Base-by-base conservation (phyloP, 2,113 vertebrate species). In the Eleginops maclovinus region DNA sequence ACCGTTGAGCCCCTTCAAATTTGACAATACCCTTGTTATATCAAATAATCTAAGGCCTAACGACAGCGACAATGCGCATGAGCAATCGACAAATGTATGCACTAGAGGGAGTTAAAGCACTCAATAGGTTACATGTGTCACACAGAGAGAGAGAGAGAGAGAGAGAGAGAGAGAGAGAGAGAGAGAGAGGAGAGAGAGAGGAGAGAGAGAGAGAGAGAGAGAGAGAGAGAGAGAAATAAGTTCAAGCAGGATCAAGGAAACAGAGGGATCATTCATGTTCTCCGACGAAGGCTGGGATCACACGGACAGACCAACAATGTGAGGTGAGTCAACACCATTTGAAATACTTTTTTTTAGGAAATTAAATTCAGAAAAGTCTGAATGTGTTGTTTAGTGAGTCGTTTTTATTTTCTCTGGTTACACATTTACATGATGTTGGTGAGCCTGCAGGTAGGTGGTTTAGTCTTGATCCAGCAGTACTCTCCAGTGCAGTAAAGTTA, bases 271-370 rank as follows among this genome's bases (percentile, higher is more conserved):
- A 21, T 72, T 60, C 22, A 40, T 10, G 61, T 62, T 44, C 47
- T 51, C 22, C 47, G 4, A 61, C 43, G 59, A 49, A 60, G 28
- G 53, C 63, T 64, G 16, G 71, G 43, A 66, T 65, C 66, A 43
- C 43, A 68, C 36, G 2, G 13, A 26, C 36, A 7, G 51, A 68
- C 16, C 54, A 74, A 65, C 66, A 76, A 84, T 60, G 26, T 84
- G 63, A 89, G 90, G 90, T 93, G 81, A 90, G 90, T 75, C 9
- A 21, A 26, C 60, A 46, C 17, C 5, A 17, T 70, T 66, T 46
- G 16, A 54, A 13, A 6, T 17, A 51, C 56, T 59, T 65, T 44
- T n/a, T 50, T 65, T 56, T 47, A 8, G 16, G 2, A 28, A 26
- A 17, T 24, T 4, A 19, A 4, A 36, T 53, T 17, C 55, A 17